phyloP scores from a whole-genome alignment of 53 echinoderm and acorn worm species.

The Glandiceps talaboti region DNA sequence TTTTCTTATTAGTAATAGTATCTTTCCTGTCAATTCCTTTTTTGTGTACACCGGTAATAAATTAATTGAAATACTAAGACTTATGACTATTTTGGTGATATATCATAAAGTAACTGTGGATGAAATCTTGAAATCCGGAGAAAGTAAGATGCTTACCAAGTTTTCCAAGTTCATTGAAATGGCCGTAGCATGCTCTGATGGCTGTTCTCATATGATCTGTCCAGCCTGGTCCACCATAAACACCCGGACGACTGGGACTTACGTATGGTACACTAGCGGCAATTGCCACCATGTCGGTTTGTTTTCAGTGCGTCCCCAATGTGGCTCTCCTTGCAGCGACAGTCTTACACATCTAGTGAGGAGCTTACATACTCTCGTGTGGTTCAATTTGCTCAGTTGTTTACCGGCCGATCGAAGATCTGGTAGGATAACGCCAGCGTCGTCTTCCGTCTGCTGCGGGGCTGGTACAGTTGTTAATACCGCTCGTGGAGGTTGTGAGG shows the following conservation, averaged over 20 bases:
- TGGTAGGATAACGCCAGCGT: background rate
- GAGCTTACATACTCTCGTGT: background rate
- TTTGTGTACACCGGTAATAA: too few relatives aligned
- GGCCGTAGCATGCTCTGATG: background rate
- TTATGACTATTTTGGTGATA: too few relatives aligned
- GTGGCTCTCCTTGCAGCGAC: background rate
- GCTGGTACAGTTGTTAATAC: background rate
- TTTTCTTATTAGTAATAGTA: too few relatives aligned
- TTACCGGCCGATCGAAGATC: background rate
- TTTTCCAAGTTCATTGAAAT: background rate
- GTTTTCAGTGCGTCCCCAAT: background rate
- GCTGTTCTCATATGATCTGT: background rate
- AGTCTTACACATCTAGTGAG: background rate
- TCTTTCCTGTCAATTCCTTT: too few relatives aligned
- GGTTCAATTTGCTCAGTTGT: background rate
- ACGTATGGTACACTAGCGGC: background rate
- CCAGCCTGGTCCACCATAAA: background rate
- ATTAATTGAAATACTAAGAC: too few relatives aligned
- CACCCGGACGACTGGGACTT: background rate
- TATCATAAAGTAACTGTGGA: too few relatives aligned
- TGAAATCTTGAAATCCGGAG: too few relatives aligned
- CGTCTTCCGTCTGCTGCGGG: background rate
- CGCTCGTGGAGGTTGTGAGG: background rate
- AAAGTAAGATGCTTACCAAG: background rate
- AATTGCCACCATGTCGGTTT: background rate